Conservation (phyloP, 2,888 invertebrate species). For the Theristus sp. region DNA sequence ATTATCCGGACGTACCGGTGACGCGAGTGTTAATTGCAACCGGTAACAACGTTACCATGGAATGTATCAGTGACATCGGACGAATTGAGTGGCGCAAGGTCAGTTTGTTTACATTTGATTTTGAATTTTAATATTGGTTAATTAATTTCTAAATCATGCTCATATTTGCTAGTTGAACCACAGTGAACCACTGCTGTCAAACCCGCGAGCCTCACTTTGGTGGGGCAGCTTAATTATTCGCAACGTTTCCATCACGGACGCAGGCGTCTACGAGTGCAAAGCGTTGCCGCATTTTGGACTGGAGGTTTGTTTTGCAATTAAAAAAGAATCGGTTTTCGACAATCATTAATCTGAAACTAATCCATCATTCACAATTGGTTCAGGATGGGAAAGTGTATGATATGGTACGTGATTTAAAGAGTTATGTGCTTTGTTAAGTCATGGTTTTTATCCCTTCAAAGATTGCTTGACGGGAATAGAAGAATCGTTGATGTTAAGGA, state of each 20-base stretch:
- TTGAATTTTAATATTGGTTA: too few relatives aligned
- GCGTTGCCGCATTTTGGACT: neutral
- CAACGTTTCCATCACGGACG: neutral
- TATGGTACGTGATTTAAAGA: too few relatives aligned
- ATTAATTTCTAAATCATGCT: neutral
- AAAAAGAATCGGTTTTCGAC: too few relatives aligned
- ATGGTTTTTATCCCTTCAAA: too few relatives aligned
- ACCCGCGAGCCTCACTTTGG: neutral
- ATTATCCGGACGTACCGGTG: neutral
- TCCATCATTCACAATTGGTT: too few relatives aligned
- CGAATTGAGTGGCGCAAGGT: neutral
- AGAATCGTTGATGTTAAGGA: too few relatives aligned
- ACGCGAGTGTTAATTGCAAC: neutral
- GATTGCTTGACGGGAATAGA: too few relatives aligned
- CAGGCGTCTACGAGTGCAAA: neutral
- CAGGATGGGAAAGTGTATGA: too few relatives aligned
- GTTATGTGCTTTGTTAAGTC: too few relatives aligned
- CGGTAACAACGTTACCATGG: neutral
- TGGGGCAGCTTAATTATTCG: neutral
- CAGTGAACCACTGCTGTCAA: neutral
- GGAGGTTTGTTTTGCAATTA: too few relatives aligned
- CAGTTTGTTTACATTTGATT: neutral
- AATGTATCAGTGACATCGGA: neutral
- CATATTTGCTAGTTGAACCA: neutral
- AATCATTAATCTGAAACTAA: too few relatives aligned